These are phyloP conservation scores for Pandemis heparana DNA, from an alignment of 2,888 invertebrate species.

Conservation along the genomic window DNA sequence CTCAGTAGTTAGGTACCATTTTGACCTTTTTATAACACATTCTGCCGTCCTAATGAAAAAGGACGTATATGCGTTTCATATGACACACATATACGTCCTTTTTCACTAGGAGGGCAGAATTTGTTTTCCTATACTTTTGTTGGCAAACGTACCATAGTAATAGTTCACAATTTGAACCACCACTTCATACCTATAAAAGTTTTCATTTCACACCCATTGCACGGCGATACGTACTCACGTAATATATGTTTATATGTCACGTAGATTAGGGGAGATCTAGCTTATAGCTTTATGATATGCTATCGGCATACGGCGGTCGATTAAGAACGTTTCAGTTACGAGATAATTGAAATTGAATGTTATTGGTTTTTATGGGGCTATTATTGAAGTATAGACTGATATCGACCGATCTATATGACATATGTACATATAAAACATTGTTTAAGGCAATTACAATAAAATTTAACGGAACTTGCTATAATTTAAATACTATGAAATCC, in stretches of 20 bases:
- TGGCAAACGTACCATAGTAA: neutral
- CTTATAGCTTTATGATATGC: constrained; percentile 23
- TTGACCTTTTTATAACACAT: too few species aligned
- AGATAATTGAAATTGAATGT: constrained; percentile 34
- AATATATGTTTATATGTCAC: constrained; percentile 26
- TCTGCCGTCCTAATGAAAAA: too few species aligned
- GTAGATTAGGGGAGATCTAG: constrained; percentile 42
- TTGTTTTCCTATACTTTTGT: neutral
- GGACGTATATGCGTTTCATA: too few species aligned
- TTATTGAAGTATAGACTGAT: constrained; percentile 22
- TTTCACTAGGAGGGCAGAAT: too few species aligned
- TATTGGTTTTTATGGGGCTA: constrained; percentile 31
- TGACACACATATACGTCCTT: too few species aligned
- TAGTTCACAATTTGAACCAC: constrained; percentile 41
- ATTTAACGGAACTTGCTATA: too few species aligned
- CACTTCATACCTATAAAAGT: constrained; percentile 57
- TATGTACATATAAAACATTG: too few species aligned
- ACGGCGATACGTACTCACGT: constrained; percentile 47
- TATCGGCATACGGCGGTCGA: constrained; percentile 9
- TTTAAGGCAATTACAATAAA: neutral
- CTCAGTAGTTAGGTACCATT: too few species aligned
- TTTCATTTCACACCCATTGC: constrained; percentile 68
- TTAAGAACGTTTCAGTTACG: constrained; percentile 26
- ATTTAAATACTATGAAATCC: too few species aligned
- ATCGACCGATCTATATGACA: neutral